These are phyloP conservation scores for Muscicapa comitata DNA, from an alignment of 2,797 vertebrate genomes.

Conservation along the genomic window DNA sequence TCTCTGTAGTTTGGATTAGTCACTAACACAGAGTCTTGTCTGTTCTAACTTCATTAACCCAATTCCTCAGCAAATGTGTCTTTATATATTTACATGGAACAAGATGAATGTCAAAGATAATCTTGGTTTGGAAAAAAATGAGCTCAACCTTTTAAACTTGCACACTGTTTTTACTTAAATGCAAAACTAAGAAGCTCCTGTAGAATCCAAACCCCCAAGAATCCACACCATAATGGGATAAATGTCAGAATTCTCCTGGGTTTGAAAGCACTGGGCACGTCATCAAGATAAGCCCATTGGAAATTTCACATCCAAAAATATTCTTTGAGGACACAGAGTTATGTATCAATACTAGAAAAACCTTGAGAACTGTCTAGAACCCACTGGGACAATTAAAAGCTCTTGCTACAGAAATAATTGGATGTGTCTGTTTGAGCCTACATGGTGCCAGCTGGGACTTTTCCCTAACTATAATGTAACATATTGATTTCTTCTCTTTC, in stretches of 20 bases:
- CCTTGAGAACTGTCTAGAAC: neutral
- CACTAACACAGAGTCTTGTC: neutral
- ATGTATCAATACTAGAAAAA: neutral
- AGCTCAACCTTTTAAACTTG: neutral
- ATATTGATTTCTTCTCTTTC: neutral
- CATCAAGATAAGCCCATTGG: neutral
- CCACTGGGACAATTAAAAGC: neutral
- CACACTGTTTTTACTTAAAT: neutral
- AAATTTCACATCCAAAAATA: neutral
- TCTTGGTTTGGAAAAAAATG: neutral
- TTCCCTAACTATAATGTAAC: neutral
- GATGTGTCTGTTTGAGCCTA: neutral
- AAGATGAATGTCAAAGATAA: neutral
- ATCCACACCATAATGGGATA: neutral
- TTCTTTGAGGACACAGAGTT: neutral
- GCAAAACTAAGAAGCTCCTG: neutral
- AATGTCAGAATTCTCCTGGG: neutral
- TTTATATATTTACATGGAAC: neutral
- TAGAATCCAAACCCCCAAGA: neutral
- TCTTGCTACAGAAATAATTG: neutral
- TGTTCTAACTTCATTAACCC: neutral
- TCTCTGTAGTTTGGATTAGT: neutral
- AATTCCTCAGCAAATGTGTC: neutral
- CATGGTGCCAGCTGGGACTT: neutral
- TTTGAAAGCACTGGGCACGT: neutral